Evolutionary conservation across 1,140 invertebrate species (phyloP).

Genomic region (Pseudomyrmex concolor): DNA sequence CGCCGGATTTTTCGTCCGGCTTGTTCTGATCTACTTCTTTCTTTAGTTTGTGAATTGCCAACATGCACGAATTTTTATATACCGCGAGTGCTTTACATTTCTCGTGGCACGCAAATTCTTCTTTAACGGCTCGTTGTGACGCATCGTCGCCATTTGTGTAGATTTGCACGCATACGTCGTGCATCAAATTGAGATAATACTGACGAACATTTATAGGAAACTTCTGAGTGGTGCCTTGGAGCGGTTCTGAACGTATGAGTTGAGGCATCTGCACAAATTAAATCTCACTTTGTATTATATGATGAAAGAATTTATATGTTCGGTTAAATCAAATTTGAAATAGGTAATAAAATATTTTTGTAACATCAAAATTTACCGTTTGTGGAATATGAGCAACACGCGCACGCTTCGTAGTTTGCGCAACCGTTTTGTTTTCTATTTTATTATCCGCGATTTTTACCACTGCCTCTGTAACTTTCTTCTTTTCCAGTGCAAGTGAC

Average conservation of each 20-base stretch:
- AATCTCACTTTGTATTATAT: not conserved
- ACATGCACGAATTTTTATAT: constrained; percentile 94
- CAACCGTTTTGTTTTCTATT: constrained; percentile 85
- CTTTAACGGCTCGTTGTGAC: constrained; percentile 87
- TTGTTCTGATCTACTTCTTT: constrained; percentile 88
- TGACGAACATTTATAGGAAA: constrained; percentile 93
- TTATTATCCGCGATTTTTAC: constrained; percentile 77
- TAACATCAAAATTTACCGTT: constrained; percentile 77
- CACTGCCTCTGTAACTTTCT: constrained; percentile 84
- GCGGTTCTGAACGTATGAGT: constrained; percentile 85
- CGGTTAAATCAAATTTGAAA: no score
- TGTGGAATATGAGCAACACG: constrained; percentile 90
- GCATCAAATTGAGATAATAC: constrained; percentile 93
- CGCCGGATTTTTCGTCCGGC: constrained; percentile 74
- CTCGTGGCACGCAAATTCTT: constrained; percentile 92
- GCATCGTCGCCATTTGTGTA: constrained; percentile 90
- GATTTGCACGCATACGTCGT: constrained; percentile 94
- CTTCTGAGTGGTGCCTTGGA: constrained; percentile 91
- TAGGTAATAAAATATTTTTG: not conserved
- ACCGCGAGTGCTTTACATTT: constrained; percentile 91
- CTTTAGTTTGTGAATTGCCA: constrained; percentile 90
- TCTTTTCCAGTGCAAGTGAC: constrained; percentile 86
- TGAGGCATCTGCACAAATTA: constrained; percentile 81
- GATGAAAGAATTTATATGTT: no score
- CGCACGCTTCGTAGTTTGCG: constrained; percentile 89